Conservation (phyloP, 2,888 invertebrate genomes). For the Drosophila rellima region DNA sequence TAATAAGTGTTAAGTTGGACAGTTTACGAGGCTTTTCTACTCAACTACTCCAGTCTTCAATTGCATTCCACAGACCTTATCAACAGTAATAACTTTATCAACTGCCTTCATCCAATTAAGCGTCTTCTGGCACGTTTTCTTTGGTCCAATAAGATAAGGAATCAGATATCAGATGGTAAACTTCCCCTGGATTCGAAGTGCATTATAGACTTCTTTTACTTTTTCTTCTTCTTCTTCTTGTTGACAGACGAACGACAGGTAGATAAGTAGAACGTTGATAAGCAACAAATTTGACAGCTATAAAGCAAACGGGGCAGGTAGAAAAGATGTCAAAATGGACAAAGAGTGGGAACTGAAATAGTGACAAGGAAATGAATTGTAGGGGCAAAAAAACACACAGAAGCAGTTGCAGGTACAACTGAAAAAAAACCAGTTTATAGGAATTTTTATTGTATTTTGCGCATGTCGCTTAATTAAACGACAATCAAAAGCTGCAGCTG, state of each 20-base stretch:
- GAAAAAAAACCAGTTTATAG: slow-evolving; percentile 61
- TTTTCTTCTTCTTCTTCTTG: slow-evolving; percentile 16
- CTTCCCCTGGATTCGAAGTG: slow-evolving; percentile 7
- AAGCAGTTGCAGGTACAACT: slow-evolving; percentile 5
- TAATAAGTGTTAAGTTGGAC: background rate
- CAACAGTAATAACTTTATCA: slow-evolving; percentile 21
- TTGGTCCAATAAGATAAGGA: slow-evolving; percentile 51
- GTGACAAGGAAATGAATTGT: slow-evolving; percentile 35
- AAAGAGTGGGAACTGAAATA: slow-evolving; percentile 16
- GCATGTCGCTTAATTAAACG: slow-evolving; percentile 74
- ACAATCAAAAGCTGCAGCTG: slow-evolving; percentile 63
- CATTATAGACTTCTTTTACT: slow-evolving; percentile 13
- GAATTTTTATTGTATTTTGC: slow-evolving; percentile 67
- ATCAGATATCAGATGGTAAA: slow-evolving; percentile 30
- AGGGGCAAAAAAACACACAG: slow-evolving; percentile 15
- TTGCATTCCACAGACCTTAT: slow-evolving; percentile 10
- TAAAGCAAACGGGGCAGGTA: slow-evolving; percentile 68
- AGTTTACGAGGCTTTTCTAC: slow-evolving; percentile 3
- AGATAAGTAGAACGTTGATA: slow-evolving; percentile 63
- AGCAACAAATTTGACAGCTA: slow-evolving; percentile 74
- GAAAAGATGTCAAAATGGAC: slow-evolving; percentile 35
- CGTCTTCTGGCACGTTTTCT: slow-evolving; percentile 32
- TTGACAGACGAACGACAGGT: slow-evolving; percentile 53
- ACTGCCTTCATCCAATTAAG: slow-evolving; percentile 57
- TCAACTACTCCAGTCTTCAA: slow-evolving; percentile 20